phyloP scores from a whole-genome alignment of 2,888 invertebrate genomes.

The Cartodere bifasciata region DNA sequence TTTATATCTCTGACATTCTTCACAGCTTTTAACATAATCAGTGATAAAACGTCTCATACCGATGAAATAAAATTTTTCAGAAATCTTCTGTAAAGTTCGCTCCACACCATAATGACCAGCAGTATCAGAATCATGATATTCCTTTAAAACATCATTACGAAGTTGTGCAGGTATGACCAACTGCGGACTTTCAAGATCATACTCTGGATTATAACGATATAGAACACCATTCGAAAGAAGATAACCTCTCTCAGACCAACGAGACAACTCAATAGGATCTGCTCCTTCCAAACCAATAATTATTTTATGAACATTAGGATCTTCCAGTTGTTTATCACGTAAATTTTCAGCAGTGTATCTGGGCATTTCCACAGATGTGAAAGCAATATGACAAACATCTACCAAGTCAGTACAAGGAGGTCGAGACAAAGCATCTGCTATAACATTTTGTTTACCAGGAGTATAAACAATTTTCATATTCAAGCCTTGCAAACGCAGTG shows the following conservation, averaged over 20 bases:
- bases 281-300: slow-evolving; percentile 13
- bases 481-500: slow-evolving; percentile 28
- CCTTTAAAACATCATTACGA: slow-evolving; percentile 11
- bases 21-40: slow-evolving; percentile 17
- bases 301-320: slow-evolving; percentile 16
- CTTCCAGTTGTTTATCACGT: slow-evolving; percentile 14
- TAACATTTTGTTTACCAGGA: slow-evolving; percentile 27
- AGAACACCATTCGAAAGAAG: slow-evolving; percentile 17
- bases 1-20: slow-evolving; percentile 22
- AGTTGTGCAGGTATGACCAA: slow-evolving; percentile 16
- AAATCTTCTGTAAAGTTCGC: slow-evolving; percentile 16
- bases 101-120: slow-evolving; percentile 23
- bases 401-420: slow-evolving; percentile 12
- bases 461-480: slow-evolving; percentile 28
- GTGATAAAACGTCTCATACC: slow-evolving; percentile 16
- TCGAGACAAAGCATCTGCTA: slow-evolving; percentile 30
- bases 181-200: slow-evolving; percentile 20
- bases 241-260: slow-evolving; percentile 17
- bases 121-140: slow-evolving; percentile 17
- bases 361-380: slow-evolving; percentile 12
- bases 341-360: slow-evolving; percentile 2
- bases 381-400: slow-evolving; percentile 9
- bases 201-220: slow-evolving; percentile 12
- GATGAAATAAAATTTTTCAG: slow-evolving; percentile 18
- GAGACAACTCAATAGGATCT: slow-evolving; percentile 5